These are phyloP conservation scores for Scolopax bukidnonensis DNA, from an alignment of 2,797 vertebrate genomes.

Conservation along the genomic window DNA sequence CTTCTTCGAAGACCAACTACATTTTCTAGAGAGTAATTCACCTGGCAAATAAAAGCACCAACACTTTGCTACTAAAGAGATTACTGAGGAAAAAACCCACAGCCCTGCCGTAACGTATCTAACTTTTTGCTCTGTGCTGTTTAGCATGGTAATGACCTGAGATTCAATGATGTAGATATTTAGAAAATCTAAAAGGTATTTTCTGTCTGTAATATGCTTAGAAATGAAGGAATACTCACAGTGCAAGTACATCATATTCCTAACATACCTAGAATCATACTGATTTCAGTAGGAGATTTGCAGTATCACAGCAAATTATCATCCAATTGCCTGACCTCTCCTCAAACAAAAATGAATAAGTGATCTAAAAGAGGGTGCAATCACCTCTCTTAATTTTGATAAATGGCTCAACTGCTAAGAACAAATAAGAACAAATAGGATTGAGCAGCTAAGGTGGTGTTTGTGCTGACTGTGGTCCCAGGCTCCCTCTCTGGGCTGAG, in stretches of 20 bases:
- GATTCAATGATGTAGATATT: background rate
- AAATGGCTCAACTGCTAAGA: background rate
- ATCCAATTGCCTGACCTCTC: background rate
- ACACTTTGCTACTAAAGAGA: background rate
- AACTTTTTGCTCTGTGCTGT: background rate
- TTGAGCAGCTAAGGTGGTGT: background rate
- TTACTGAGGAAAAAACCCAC: background rate
- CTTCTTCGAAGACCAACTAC: background rate
- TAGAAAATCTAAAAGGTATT: background rate
- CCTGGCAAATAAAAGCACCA: background rate
- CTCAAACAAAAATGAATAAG: background rate
- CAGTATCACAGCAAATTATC: background rate
- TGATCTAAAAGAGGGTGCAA: background rate
- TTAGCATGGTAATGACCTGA: background rate
- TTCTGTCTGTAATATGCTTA: background rate
- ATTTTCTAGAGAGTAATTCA: constrained; percentile 16
- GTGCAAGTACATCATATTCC: background rate
- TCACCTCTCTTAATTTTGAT: background rate
- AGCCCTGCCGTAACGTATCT: background rate
- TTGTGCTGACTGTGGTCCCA: background rate
- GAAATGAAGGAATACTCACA: background rate
- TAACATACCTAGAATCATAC: background rate
- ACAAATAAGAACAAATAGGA: background rate
- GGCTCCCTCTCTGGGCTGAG: background rate
- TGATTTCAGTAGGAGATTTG: background rate